phyloP scores from a whole-genome alignment of 1,140 invertebrate species.

The Dreissena rostriformis region DNA sequence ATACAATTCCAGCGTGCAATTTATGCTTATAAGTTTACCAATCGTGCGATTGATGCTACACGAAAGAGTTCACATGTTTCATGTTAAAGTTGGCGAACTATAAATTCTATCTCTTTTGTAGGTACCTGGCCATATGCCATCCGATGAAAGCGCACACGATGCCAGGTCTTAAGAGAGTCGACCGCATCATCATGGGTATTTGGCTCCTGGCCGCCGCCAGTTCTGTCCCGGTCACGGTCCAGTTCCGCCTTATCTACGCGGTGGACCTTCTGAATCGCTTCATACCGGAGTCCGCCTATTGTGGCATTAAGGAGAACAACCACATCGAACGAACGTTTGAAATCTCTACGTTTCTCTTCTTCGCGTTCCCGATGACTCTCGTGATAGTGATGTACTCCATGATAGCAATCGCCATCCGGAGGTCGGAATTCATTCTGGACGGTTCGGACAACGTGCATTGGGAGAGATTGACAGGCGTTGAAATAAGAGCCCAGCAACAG shows the following conservation, averaged over 20 bases:
- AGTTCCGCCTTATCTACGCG: slow-evolving; percentile 70
- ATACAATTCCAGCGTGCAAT: no score
- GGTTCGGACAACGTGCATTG: slow-evolving; percentile 52
- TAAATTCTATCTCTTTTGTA: slow-evolving; percentile 4
- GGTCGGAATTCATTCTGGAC: slow-evolving; percentile 55
- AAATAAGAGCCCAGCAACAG: slow-evolving; percentile 48
- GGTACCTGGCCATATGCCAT: slow-evolving; percentile 92
- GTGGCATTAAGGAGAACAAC: slow-evolving; percentile 72
- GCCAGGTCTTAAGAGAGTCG: slow-evolving; percentile 89
- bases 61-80: no score
- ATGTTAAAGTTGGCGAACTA: not conserved
- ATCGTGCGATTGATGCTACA: no score
- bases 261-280: slow-evolving; percentile 56
- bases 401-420: slow-evolving; percentile 78
- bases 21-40: no score
- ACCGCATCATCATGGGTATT: slow-evolving; percentile 89
- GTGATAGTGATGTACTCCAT: slow-evolving; percentile 79
- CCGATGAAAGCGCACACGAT: slow-evolving; percentile 94
- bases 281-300: slow-evolving; percentile 70
- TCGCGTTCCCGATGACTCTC: slow-evolving; percentile 81
- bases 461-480: slow-evolving; percentile 53
- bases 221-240: slow-evolving; percentile 86
- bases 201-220: slow-evolving; percentile 90
- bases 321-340: slow-evolving; percentile 71
- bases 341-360: slow-evolving; percentile 79